A percentile compares a stretch with the other conserved stretches of the same genome.
Evolutionary conservation across 2,888 invertebrate genomes (phyloP).

Genomic region (Caenorhabditis sp.): DNA sequence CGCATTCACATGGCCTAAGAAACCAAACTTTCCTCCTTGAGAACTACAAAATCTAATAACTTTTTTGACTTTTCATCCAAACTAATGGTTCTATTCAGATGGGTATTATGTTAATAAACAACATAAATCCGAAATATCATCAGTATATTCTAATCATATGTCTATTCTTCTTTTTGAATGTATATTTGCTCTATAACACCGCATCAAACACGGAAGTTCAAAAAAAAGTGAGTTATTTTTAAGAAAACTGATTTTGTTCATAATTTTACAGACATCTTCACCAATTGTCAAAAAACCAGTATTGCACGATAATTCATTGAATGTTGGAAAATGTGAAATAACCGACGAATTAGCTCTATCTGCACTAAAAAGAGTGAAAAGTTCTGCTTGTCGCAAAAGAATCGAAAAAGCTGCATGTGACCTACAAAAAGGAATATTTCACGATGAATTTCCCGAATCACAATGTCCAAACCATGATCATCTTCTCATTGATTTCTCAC

Average conservation of each 20-base stretch:
- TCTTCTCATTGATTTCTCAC: slow-evolving; percentile 75
- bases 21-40: neutral
- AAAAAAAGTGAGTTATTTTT: neutral
- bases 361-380: slow-evolving; percentile 56
- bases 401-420: slow-evolving; percentile 47
- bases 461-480: slow-evolving; percentile 53
- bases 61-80: neutral
- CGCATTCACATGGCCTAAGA: neutral
- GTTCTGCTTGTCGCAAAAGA: slow-evolving; percentile 42
- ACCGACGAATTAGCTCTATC: slow-evolving; percentile 43
- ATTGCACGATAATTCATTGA: neutral
- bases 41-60: neutral
- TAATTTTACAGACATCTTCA: neutral
- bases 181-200: slow-evolving; percentile 28
- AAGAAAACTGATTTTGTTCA: neutral
- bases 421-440: slow-evolving; percentile 43
- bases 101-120: neutral
- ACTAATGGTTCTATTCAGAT: neutral
- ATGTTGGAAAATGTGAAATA: slow-evolving; percentile 23
- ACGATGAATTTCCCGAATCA: slow-evolving; percentile 48
- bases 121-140: slow-evolving; percentile 9
- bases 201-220: slow-evolving; percentile 14
- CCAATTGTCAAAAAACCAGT: neutral
- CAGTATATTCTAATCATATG: slow-evolving; percentile 19
- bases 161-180: slow-evolving; percentile 31